A percentile compares a stretch with the other conserved stretches of the same genome.
Conservation (phyloP, 1,140 invertebrate species). For the Glossosoma conforme region DNA sequence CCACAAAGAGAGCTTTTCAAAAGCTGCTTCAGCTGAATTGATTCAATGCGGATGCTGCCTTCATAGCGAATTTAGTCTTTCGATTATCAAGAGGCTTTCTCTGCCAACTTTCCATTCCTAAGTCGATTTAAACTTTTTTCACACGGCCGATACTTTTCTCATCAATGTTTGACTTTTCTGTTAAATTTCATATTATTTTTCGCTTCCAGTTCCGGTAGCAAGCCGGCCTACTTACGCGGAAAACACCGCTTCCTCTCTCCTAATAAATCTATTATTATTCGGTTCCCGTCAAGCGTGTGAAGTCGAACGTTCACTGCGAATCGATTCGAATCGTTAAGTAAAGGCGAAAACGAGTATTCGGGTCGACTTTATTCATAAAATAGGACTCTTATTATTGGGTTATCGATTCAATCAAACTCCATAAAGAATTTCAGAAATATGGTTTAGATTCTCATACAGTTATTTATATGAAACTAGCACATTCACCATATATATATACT, state of each 20-base stretch:
- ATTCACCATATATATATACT: too few species aligned
- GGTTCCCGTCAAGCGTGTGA: not conserved
- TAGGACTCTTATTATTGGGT: too few species aligned
- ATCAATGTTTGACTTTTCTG: constrained; percentile 20
- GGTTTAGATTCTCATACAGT: too few species aligned
- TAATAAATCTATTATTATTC: not conserved
- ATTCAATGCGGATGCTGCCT: constrained; percentile 4
- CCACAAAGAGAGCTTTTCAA: constrained; percentile 6
- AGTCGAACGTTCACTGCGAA: not conserved
- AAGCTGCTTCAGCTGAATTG: constrained; percentile 8
- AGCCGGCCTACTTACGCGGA: constrained; percentile 8
- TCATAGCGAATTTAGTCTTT: constrained; percentile 10
- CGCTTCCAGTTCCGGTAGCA: too few species aligned
- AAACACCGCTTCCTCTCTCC: constrained; percentile 12
- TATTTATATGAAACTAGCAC: too few species aligned
- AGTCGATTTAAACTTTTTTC: constrained; percentile 25
- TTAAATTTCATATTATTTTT: constrained; percentile 6
- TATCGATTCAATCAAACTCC: too few species aligned
- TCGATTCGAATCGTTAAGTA: too few species aligned
- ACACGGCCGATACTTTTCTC: constrained; percentile 22
- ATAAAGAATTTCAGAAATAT: too few species aligned
- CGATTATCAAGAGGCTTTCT: constrained; percentile 15
- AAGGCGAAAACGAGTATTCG: too few species aligned
- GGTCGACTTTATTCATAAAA: too few species aligned
- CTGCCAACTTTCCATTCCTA: constrained; percentile 7